Percentiles rank a stretch among this genome's conserved stretches.
phyloP scores from a whole-genome alignment of 1,140 invertebrate genomes.

The Plutomurus gul region DNA sequence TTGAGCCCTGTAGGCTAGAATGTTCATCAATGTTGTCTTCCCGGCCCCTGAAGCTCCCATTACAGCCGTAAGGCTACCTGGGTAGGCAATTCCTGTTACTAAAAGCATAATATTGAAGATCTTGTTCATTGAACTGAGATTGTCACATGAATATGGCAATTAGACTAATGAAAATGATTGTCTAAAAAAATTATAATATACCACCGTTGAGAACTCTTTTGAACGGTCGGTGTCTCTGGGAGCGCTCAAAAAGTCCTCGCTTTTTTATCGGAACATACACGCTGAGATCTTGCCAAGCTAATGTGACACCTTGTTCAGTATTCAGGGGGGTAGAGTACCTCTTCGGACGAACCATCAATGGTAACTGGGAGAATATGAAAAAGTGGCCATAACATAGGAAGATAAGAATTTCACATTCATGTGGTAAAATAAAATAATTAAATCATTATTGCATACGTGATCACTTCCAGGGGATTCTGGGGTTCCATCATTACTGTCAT shows the following conservation, averaged over 20 bases:
- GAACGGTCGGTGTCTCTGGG: conserved; percentile 55
- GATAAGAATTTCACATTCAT: neutral
- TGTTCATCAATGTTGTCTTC: conserved; percentile 62
- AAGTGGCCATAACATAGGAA: neutral
- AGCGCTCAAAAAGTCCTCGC: conserved; percentile 55
- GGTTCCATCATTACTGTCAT: neutral
- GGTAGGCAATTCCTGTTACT: conserved; percentile 59
- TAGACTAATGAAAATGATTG: neutral
- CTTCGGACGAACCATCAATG: neutral
- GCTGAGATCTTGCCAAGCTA: conserved; percentile 63
- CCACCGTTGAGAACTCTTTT: conserved; percentile 74
- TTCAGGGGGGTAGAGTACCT: neutral
- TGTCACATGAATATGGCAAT: neutral
- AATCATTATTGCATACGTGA: too few species aligned
- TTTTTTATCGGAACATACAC: conserved; percentile 66
- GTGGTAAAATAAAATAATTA: too few species aligned
- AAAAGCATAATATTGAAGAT: neutral
- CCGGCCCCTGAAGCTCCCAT: conserved; percentile 57
- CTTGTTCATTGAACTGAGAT: neutral
- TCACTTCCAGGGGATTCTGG: neutral
- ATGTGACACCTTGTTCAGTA: conserved; percentile 35
- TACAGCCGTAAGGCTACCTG: conserved; percentile 58
- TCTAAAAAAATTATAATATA: conserved; percentile 55
- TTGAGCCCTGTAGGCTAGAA: conserved; percentile 66
- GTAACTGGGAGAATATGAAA: too few species aligned